A percentile compares a stretch with the other conserved stretches of the same genome.
Evolutionary conservation across 1,140 invertebrate genomes (phyloP).

Genomic region (Drosophila sp.): DNA sequence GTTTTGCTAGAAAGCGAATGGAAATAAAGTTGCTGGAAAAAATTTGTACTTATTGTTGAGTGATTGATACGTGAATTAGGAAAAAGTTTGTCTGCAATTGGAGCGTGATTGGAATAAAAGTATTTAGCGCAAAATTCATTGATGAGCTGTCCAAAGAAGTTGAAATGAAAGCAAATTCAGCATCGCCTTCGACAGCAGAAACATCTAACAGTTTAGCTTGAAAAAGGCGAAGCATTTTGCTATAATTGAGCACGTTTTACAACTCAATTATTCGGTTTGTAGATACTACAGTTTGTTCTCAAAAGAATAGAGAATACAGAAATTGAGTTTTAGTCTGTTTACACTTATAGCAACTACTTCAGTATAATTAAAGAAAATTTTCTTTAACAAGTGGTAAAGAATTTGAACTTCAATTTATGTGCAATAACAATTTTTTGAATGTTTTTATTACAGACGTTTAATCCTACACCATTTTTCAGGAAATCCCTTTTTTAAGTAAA

Average conservation of each 20-base stretch:
- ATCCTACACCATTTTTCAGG: no score
- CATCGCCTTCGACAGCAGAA: not conserved
- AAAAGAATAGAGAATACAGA: not conserved
- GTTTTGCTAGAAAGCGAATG: constrained; percentile 47
- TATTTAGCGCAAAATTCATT: constrained; percentile 34
- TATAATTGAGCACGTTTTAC: constrained; percentile 52
- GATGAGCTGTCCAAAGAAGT: constrained; percentile 41
- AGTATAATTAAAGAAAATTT: no score
- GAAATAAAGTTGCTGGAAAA: constrained; percentile 45
- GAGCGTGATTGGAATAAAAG: constrained; percentile 50
- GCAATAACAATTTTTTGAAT: no score
- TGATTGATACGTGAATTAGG: constrained; percentile 57
- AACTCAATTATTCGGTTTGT: constrained; percentile 46
- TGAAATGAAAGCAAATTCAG: constrained; percentile 3
- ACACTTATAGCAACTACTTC: not conserved
- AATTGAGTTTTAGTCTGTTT: not conserved
- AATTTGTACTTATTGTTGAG: constrained; percentile 48
- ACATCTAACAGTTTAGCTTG: constrained; percentile 1
- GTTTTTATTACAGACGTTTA: no score
- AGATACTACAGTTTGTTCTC: constrained; percentile 10
- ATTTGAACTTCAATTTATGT: no score
- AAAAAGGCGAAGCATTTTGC: constrained; percentile 10
- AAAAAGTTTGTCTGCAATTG: constrained; percentile 38
- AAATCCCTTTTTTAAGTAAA: no score
- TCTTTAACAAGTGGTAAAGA: no score